Base-by-base conservation (phyloP, 2,113 vertebrate species). In the Mus pahari region DNA sequence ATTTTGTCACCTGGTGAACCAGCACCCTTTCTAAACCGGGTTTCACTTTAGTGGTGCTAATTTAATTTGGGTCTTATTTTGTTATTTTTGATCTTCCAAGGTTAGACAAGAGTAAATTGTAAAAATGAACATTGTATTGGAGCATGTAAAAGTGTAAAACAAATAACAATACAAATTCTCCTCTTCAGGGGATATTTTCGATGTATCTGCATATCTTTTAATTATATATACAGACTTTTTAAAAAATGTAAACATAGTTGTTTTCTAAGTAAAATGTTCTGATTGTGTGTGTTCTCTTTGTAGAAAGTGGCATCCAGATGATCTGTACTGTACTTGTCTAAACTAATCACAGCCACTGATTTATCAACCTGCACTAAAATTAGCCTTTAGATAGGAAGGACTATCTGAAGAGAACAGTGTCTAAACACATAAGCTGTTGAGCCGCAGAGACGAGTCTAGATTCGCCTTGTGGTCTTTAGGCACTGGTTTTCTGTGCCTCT, bases 111-210 rank as follows among this genome's bases (percentile, higher is more conserved):
- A 89, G 9, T 70, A 90, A 33, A 74, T 94, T 91, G 60, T 91
- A 75, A 88, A 92, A 94, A 33, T 93, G 88, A 86, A 82, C 20
- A 42, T 91, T 88, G 5, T 91, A 95, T 11, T 84, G 55, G 55
- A 55, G 78, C 92, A 95, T 84, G 28, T 94, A 36, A 42, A 90
- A 95, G 87, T 97, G 36, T 78, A 94, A 96, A 96, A 88, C 42
- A 91, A 88, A 17, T 1, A 2, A 31, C 20, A 33, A 90, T 48
- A 84, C 0, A n/a, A 89, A n/a, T 84, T 53, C 62, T 64, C 55
- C 62, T 64, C 55, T 58, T 92, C 39, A 78, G 66, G 94, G 50
- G 87, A 60, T 68, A 92, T 89, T 94, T 95, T 96, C 92, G 86
- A 13, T 95, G 6, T 96, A 78, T 92, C 94, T 95, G 64, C 14